A percentile compares a stretch with the other conserved stretches of the same genome.
Evolutionary conservation across 92 coral and sea anemone species (phyloP).

Genomic region (Ricordea florida): DNA sequence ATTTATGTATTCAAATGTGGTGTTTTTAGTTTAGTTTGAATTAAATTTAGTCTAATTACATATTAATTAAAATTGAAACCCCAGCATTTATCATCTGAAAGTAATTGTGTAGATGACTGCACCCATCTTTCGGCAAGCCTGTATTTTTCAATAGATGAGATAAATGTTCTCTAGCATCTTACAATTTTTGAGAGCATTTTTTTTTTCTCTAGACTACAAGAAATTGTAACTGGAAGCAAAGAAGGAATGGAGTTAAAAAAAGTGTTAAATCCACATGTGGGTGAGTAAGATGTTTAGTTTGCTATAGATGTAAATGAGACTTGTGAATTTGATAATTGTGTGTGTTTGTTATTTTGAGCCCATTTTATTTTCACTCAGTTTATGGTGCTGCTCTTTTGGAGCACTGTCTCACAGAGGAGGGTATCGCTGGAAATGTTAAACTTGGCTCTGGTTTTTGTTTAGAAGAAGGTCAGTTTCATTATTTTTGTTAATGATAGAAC

Average conservation of each 20-base stretch:
- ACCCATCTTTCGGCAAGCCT: too few species aligned
- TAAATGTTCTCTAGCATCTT: too few species aligned
- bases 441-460: conserved; percentile 60
- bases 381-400: conserved; percentile 92
- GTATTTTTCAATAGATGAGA: too few species aligned
- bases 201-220: conserved; percentile 55
- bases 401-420: conserved; percentile 83
- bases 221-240: conserved; percentile 61
- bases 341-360: neutral
- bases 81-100: too few species aligned
- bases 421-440: conserved; percentile 75
- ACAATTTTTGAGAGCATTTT: too few species aligned
- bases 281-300: conserved; percentile 37
- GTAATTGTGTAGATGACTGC: too few species aligned
- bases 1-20: too few species aligned
- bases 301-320: neutral
- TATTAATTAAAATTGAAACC: too few species aligned
- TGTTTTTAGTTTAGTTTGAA: too few species aligned
- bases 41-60: too few species aligned
- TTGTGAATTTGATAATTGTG: neutral
- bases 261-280: conserved; percentile 85
- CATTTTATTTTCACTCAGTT: conserved; percentile 49
- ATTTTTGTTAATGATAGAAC: neutral
- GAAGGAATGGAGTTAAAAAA: conserved; percentile 85
- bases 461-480: neutral